phyloP scores from a whole-genome alignment of 2,797 vertebrate genomes.

The Rallus crepitans region DNA sequence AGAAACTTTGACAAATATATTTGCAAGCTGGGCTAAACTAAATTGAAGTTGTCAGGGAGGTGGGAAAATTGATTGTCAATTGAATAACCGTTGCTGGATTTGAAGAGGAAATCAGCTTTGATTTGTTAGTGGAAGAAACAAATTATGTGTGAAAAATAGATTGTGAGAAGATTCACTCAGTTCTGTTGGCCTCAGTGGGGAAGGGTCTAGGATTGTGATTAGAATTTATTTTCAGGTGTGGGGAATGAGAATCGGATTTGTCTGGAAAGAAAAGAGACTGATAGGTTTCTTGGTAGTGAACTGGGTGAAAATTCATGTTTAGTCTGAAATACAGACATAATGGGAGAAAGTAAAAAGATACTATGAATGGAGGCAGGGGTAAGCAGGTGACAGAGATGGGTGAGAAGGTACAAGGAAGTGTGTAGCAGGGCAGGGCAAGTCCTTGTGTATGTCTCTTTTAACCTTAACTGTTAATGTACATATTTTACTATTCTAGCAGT shows the following conservation, averaged over 20 bases:
- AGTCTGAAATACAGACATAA: background rate
- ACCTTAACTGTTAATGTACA: background rate
- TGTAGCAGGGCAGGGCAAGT: background rate
- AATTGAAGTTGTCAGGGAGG: background rate
- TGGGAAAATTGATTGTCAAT: background rate
- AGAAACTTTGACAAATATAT: background rate
- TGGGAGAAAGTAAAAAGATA: background rate
- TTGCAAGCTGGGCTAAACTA: background rate
- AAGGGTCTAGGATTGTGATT: background rate
- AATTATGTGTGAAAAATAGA: background rate
- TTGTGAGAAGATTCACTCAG: background rate
- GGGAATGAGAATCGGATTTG: background rate
- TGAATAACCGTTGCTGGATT: background rate
- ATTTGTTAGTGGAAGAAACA: background rate
- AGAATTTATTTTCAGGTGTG: background rate
- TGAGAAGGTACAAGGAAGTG: background rate
- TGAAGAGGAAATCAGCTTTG: constrained; percentile 10
- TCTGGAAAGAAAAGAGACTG: background rate
- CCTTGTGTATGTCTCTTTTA: background rate
- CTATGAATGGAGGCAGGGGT: background rate
- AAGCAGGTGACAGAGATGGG: background rate
- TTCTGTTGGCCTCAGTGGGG: background rate
- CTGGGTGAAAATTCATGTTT: background rate
- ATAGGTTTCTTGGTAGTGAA: background rate
- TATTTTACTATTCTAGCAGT: background rate